Evolutionary conservation across 2,888 invertebrate genomes (phyloP).

Genomic region (Drosophila multiciliata): DNA sequence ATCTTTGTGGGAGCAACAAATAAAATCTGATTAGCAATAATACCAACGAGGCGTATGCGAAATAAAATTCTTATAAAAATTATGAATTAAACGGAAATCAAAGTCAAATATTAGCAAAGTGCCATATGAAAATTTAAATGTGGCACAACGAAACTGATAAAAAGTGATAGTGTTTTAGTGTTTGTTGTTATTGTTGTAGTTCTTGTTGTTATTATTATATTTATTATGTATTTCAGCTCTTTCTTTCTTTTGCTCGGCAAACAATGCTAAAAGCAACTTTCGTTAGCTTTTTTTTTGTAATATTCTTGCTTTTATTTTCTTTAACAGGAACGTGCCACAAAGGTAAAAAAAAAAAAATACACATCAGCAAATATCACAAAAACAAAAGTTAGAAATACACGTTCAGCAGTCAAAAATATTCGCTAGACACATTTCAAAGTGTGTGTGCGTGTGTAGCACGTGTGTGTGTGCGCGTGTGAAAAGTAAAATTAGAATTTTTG

Average conservation of each 20-base stretch:
- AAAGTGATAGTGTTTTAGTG: conserved; percentile 62
- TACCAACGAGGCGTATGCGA: conserved; percentile 36
- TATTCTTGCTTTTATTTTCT: conserved; percentile 56
- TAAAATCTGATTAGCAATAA: conserved; percentile 2
- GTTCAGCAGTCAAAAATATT: conserved; percentile 47
- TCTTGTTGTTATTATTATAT: conserved; percentile 23
- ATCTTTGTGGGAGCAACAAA: conserved; percentile 30
- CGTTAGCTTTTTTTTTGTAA: conserved; percentile 41
- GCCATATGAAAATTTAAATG: conserved; percentile 35
- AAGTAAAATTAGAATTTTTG: conserved; percentile 80
- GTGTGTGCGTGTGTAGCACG: conserved; percentile 17
- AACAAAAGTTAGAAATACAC: conserved; percentile 57
- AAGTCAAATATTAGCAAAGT: conserved; percentile 26
- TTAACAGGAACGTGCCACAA: conserved; percentile 56
- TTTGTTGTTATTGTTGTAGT: conserved; percentile 1
- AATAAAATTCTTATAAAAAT: conserved; percentile 19
- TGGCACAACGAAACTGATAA: conserved; percentile 42
- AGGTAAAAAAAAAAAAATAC: conserved; percentile 20
- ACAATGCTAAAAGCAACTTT: conserved; percentile 55
- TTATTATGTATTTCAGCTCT: conserved; percentile 44
- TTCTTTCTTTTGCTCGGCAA: conserved; percentile 36
- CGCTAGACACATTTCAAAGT: conserved; percentile 39
- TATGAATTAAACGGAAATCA: conserved; percentile 19
- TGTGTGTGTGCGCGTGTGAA: conserved; percentile 63
- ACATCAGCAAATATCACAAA: conserved; percentile 42